Percentiles rank a stretch among this genome's conserved stretches.
These are phyloP conservation scores for Serrognathus titanus DNA, from an alignment of 2,888 invertebrate genomes.

Conservation along the genomic window DNA sequence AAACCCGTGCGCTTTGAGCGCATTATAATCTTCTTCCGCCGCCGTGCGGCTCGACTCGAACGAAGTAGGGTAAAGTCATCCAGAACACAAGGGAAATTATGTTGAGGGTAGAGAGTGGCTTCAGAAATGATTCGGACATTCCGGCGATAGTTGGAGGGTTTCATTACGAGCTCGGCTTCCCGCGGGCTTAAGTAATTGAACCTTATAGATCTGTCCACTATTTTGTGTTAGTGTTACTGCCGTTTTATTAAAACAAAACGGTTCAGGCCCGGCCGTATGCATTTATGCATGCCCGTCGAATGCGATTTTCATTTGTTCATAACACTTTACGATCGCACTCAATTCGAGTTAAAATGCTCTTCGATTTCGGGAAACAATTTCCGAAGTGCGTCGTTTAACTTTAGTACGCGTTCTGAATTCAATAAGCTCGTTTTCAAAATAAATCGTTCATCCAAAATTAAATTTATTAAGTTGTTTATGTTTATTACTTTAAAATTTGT, in stretches of 20 bases:
- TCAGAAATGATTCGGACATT: conserved; percentile 23
- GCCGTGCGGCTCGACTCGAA: background rate
- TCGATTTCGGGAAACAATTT: no score
- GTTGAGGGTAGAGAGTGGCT: conserved; percentile 23
- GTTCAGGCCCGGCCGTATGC: background rate
- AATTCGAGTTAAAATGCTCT: no score
- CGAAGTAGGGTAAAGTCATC: conserved; percentile 9
- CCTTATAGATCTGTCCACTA: conserved; percentile 19
- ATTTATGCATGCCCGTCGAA: conserved; percentile 3
- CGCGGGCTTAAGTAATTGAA: conserved; percentile 19
- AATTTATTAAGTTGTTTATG: no score
- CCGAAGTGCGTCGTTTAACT: no score
- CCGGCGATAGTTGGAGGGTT: conserved; percentile 12
- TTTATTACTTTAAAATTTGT: no score
- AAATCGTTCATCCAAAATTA: no score
- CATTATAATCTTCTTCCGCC: no score
- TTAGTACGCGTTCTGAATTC: no score
- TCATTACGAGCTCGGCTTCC: conserved; percentile 12
- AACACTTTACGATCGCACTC: no score
- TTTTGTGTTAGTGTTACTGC: background rate
- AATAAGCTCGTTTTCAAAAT: no score
- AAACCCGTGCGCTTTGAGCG: no score
- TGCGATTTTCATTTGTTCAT: conserved; percentile 7
- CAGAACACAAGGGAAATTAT: conserved; percentile 28
- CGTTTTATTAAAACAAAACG: conserved; percentile 7